Base-by-base conservation (phyloP, 2,797 vertebrate genomes). In the Gadopsis bispinosus region DNA sequence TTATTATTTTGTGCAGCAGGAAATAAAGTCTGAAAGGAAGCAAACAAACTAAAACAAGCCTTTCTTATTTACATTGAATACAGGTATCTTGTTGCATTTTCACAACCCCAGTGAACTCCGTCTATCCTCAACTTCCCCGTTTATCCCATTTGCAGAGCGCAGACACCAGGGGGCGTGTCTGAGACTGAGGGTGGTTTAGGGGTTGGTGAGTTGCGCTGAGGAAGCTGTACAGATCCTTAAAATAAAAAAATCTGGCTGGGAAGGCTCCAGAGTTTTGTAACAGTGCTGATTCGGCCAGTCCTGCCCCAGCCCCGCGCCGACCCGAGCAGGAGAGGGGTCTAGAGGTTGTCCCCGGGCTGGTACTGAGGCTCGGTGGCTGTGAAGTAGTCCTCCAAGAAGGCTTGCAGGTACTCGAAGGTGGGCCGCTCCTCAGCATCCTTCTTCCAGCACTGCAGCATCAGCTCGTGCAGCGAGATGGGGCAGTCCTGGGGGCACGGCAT, bases 361-460 rank as follows among this genome's bases (percentile, higher is more conserved):
- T 99, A 99, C 92, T 99, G 98, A 91, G 98, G 98, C 93, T 99
- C 98, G 26, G 98, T 99, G 76, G 98, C 97, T 7, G 97, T 99
- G 93, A 99, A 98, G 96, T 99, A 99, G 95, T 99, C 97, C 95
- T 99, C 98, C 90, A 99, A 95, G 93, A 99, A 99, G 93, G 97
- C 96, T 92, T 99, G 98, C 87, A 99, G 95, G 90, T 99, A 99
- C 86, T 99, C 98, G 1, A 99, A 99, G 75, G 98, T 99, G 72
- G 97, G 98, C 74, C 98, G 95, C 69, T 99, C 98, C 87, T 99
- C 98, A 0, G 98, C 96, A 76, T 99, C 97, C 92, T 97, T 97
- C 94, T 98, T 99, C 98, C 98, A 99, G 96, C 98, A 98, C 91
- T 97, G 97, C 84, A 98, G 95, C 98, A 99, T 99, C 69, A 99